A percentile compares a stretch with the other conserved stretches of the same genome.
Conservation (phyloP, 2,113 vertebrate species). For the Pygoscelis antarcticus region DNA sequence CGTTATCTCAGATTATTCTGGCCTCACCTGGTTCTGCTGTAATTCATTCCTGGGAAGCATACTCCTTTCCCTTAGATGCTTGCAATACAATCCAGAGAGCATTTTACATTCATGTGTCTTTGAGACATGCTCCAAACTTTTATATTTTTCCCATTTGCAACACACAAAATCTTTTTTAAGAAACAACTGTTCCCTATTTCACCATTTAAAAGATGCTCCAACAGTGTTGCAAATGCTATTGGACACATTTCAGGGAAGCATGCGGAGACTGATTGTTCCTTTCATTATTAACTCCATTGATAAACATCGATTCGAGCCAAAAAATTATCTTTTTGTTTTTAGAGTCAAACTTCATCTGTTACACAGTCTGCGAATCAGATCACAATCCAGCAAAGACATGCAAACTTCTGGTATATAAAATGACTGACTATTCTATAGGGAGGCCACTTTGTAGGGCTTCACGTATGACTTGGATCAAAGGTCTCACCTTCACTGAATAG, state of each 20-base stretch:
- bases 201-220: neutral
- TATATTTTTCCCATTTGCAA: neutral
- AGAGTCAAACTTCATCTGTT: constrained; percentile 29
- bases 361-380: neutral
- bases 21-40: neutral
- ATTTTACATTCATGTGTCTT: neutral
- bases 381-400: neutral
- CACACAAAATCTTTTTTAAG: neutral
- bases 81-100: neutral
- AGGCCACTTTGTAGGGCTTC: neutral
- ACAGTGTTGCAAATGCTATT: neutral
- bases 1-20: neutral
- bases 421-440: neutral
- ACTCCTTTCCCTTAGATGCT: neutral
- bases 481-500: neutral
- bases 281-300: constrained; percentile 11
- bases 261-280: neutral
- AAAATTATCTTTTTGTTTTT: neutral
- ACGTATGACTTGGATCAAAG: neutral
- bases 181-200: neutral
- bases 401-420: neutral
- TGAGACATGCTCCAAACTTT: neutral
- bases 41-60: neutral
- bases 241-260: neutral
- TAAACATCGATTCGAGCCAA: neutral